Base-by-base conservation (phyloP, 1,140 invertebrate genomes). In the Drosophila repletoides region DNA sequence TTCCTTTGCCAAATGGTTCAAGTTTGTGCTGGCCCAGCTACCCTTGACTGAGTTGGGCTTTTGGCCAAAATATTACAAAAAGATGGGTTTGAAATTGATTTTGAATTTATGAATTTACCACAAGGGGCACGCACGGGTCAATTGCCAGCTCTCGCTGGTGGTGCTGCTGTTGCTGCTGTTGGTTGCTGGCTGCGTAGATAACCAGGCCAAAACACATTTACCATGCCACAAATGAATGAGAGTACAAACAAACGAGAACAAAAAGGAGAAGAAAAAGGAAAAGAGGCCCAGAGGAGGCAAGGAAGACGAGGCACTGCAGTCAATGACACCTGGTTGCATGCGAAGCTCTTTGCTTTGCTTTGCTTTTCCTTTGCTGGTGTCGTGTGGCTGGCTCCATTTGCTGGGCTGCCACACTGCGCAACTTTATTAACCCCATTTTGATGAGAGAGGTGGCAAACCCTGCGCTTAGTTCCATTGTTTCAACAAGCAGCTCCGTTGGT, bases 361-460 rank as follows among this genome's bases (percentile, higher is more conserved):
- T n/a, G n/a, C n/a, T n/a, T n/a, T n/a, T n/a, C n/a, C n/a, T n/a
- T n/a, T n/a, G n/a, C n/a, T n/a, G n/a, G n/a, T n/a, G n/a, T n/a
- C n/a, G n/a, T n/a, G n/a, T n/a, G n/a, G n/a, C n/a, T n/a, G n/a
- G n/a, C n/a, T n/a, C n/a, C n/a, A n/a, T n/a, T n/a, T n/a, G n/a
- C n/a, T n/a, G 10, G 40, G 5, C 5, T 51, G 58, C 43, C 45
- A 51, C 34, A 52, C 28, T 65, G 73, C 69, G 73, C 69, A 73
- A 83, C 75, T 80, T 86, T 86, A 84, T 87, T 84, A 84, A 86
- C 80, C 80, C 75, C 75, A 34, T 86, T 84, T 72, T n/a, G n/a
- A n/a, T n/a, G n/a, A n/a, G n/a, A 28, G 29, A 65, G 46, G 59
- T 56, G 64, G 38, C 24, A 52, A 51, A 48, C 43, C 63, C 59